Base-by-base conservation (phyloP, 2,113 vertebrate genomes). In the Apteryx mantelli region DNA sequence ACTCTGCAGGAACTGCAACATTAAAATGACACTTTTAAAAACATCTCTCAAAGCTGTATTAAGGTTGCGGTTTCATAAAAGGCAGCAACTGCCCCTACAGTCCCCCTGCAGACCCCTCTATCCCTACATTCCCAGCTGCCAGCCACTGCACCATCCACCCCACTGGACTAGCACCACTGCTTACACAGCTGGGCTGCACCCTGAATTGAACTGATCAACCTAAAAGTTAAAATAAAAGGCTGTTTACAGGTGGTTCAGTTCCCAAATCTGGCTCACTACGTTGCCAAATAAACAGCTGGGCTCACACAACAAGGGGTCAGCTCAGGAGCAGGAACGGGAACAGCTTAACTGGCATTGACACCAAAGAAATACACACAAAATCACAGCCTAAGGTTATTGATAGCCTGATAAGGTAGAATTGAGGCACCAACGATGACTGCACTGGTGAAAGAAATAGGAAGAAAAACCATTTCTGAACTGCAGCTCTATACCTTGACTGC, bases 361-460 rank as follows among this genome's bases (percentile, higher is more conserved):
- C 42, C 16, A 58, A 34, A 34, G 61, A 71, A 36, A 11, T 4
- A 34, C 32, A 25, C 0, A 4, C 0, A 4, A 71, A 79, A 44
- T 66, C 38, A 24, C 13, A 50, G 48, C 50, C 74, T 6, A 40
- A 83, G 53, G 44, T 52, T 63, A 46, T 0, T 11, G 6, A 48
- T 21, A n/a, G 9, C 42, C 65, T 55, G 56, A 16, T 42, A 76
- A 36, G 60, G 68, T 13, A 74, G 38, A 80, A 66, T 11, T 8
- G 24, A 46, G 58, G 56, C 69, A 60, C 13, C 61, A 73, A 34
- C 64, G 19, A 44, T 2, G 1, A 83, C 21, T 55, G n/a, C 30
- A 55, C 0, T 42, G 60, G 36, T 7, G 64, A 60, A 38, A 56
- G 18, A 69, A 61, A 32, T 2, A 63, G 30, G 68, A 48, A 75